A percentile compares a stretch with the other conserved stretches of the same genome.
These are phyloP conservation scores for Solea solea DNA, from an alignment of 2,113 vertebrate genomes.

Conservation along the genomic window DNA sequence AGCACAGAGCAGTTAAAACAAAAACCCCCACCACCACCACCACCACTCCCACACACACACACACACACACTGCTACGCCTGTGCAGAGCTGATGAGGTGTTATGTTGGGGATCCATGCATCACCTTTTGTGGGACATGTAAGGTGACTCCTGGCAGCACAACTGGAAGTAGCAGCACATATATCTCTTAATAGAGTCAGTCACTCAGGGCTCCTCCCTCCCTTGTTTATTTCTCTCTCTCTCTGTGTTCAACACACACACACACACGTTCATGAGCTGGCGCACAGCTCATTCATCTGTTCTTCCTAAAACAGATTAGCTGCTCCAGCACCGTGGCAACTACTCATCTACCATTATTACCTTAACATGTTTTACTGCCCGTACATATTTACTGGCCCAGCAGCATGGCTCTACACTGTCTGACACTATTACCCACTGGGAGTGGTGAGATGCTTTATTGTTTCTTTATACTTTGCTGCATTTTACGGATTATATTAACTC, in stretches of 20 bases:
- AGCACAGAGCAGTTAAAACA: background rate
- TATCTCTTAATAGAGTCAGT: constrained; percentile 91
- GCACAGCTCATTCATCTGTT: constrained; percentile 18
- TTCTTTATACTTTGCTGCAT: background rate
- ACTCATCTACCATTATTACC: constrained; percentile 31
- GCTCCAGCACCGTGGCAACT: background rate
- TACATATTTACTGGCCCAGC: background rate
- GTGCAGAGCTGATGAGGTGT: constrained; percentile 69
- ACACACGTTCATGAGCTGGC: background rate
- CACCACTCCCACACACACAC: background rate
- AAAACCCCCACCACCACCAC: background rate
- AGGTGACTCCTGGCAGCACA: constrained; percentile 89
- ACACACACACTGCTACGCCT: background rate
- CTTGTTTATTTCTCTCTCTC: constrained; percentile 1
- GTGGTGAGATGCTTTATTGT: background rate
- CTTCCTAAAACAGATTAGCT: constrained; percentile 24
- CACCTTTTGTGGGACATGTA: constrained; percentile 83
- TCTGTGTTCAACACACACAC: constrained; percentile 9
- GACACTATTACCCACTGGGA: background rate
- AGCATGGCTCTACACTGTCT: background rate
- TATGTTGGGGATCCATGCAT: constrained; percentile 82
- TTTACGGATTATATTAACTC: background rate
- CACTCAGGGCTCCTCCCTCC: constrained; percentile 65
- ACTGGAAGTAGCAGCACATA: constrained; percentile 86
- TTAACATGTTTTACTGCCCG: constrained; percentile 10